Conservation (phyloP, 2,888 invertebrate species). For the Drosophila setosimentum region DNA sequence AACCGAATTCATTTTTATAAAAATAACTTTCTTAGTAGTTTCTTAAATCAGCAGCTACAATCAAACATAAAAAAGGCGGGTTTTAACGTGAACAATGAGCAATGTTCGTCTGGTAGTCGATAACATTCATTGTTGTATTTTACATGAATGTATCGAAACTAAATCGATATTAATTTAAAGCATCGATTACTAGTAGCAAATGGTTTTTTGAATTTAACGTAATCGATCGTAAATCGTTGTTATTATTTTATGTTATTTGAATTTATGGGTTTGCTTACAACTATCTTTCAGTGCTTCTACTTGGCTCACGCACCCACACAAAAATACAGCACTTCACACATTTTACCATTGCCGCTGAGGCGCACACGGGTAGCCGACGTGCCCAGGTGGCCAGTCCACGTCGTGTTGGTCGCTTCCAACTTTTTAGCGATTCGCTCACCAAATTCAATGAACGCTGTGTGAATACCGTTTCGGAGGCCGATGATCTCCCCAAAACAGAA, state of each 20-base stretch:
- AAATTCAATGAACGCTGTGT: constrained; percentile 93
- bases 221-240: background rate
- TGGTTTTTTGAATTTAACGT: background rate
- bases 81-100: background rate
- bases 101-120: background rate
- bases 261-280: background rate
- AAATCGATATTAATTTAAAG: background rate
- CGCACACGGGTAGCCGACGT: constrained; percentile 74
- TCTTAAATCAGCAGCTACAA: constrained; percentile 8
- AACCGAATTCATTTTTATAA: constrained; percentile 48
- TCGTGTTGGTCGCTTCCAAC: constrained; percentile 90
- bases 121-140: background rate
- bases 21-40: background rate
- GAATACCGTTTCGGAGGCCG: constrained; percentile 93
- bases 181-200: constrained; percentile 8
- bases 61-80: constrained; percentile 25
- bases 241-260: constrained; percentile 9
- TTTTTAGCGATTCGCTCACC: constrained; percentile 87
- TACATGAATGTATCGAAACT: constrained; percentile 14
- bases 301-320: constrained; percentile 89
- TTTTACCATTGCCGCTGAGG: constrained; percentile 91
- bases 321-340: constrained; percentile 91
- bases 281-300: constrained; percentile 87
- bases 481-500: constrained; percentile 92
- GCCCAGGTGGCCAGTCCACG: constrained; percentile 85